Conservation (phyloP, 2,797 vertebrate genomes). For the Petrocephalus schoutedeni region DNA sequence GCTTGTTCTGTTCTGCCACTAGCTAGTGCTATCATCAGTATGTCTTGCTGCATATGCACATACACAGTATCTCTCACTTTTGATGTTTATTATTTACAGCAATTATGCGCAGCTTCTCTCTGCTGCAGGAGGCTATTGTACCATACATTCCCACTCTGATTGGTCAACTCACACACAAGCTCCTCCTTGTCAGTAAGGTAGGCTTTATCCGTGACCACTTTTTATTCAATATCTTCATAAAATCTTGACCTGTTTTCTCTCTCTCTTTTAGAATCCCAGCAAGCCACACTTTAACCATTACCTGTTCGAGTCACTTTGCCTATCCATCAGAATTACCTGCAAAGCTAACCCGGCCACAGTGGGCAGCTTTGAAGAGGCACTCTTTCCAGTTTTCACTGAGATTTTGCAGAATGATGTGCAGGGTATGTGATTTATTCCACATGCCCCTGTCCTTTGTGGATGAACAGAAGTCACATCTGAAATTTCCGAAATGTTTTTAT, state of each 20-base stretch:
- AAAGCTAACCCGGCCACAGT: constrained; percentile 83
- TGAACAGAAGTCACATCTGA: not conserved
- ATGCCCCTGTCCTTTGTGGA: not conserved
- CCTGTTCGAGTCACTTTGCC: constrained; percentile 94
- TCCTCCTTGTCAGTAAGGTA: constrained; percentile 96
- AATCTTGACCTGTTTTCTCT: not conserved
- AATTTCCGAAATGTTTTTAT: not conserved
- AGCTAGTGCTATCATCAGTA: not conserved
- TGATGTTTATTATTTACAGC: constrained; percentile 59
- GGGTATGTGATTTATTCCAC: constrained; percentile 58
- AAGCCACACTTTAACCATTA: constrained; percentile 99
- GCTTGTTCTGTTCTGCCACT: constrained; percentile 25
- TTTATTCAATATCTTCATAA: not conserved
- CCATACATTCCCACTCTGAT: constrained; percentile 93
- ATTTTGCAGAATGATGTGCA: constrained; percentile 96
- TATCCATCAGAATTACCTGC: constrained; percentile 93
- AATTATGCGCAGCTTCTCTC: constrained; percentile 97
- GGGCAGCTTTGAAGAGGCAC: constrained; percentile 88
- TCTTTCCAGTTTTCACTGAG: constrained; percentile 96
- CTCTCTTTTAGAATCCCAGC: constrained; percentile 87
- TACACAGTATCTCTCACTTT: not conserved
- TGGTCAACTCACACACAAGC: constrained; percentile 91
- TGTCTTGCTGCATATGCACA: not conserved
- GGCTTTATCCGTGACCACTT: constrained; percentile 22
- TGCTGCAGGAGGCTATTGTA: constrained; percentile 92